Evolutionary conservation across 23 tunicate species (phyloP), one percentile per base, ranked within the genome.

Genomic region (Ciona savignyi): DNA sequence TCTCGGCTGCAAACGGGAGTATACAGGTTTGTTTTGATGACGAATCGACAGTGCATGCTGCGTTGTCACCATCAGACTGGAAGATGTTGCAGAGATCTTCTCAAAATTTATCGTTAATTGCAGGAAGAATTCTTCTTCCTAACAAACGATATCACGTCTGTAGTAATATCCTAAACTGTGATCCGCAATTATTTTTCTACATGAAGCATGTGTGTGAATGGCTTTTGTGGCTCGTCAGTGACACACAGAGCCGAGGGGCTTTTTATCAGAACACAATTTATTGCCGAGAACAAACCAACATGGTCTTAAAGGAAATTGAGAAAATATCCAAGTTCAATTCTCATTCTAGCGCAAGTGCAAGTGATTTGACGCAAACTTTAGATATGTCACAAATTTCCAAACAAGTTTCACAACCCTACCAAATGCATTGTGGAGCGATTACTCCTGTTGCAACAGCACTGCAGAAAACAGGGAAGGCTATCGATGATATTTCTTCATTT

Each of bases 181-280:
- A 70, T 70, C 27, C 60, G 29, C 24, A 63, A 35, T 42, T 76
- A 23, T 60, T 63, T 23, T 2, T 25, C 4, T 87, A 87, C 32
- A 62, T 81, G 24, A 87, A 75, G 19, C 86, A 78, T 25, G 77
- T 73, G 0, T 70, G 68, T 65, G 94, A 83, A 23, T 87, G 94
- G 94, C 32, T 87, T 3, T 23, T 74, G 31, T 87, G 94, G 94
- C 74, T 87, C 35, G 72, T 70, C 25, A 70, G 11, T 24, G 22
- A 85, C 35, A 30, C 33, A 56, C 31, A 56, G 4, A 34, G 80
- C 35, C 72, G 78, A n/a, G 2, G 19, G 2, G 48, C 63, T 4
- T 87, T 87, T 65, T 87, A 87, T 51, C 56, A 63, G 35, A 85
- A 80, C 48, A 75, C 94, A 2, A 81, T 87, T 15, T 80, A 70